Evolutionary conservation across 2,113 vertebrate species (phyloP), one percentile per base, ranked within the genome.

Genomic region (Leuciscus idus): DNA sequence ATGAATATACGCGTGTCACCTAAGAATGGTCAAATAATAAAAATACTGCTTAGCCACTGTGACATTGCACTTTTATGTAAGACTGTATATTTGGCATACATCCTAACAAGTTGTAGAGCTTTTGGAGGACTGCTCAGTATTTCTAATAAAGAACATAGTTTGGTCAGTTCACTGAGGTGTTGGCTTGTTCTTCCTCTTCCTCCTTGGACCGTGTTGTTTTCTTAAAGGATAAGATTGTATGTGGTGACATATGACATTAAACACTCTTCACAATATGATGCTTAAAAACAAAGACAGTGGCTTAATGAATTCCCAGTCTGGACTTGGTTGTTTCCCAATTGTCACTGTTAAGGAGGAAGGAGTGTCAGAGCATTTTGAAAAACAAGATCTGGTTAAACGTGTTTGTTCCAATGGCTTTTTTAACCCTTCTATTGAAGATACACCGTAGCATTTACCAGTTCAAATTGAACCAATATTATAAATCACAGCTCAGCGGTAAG

Each of bases 121-220:
- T 91, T 93, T 95, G 94, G 93, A 23, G 93, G 78, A 73, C 96
- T 95, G 95, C 95, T 95, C 95, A 91, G 95, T 96, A 95, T 98
- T 98, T 98, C 95, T 96, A 99, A 98, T 99, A 99, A 99, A 99
- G 94, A 93, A 95, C 91, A 94, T 97, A 95, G 97, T 96, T 97
- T 96, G 95, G 94, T 86, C 94, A 92, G 82, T 88, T 70, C 4
- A 82, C 64, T 46, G 52, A 74, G 55, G 50, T 85, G 87, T 88
- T 81, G 70, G 80, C 76, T 23, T 55, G 17, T 72, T 15, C 28
- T 12, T 30, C 33, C 33, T 30, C 33, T 70, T 70, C 2, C 1
- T 39, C 39, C 6, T 61, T 0, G n/a, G 30, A 43, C 10, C 1
- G 3, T 72, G 46, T 15, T 76, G 46, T 28, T 76, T 48, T 75